Percentiles rank a stretch among this genome's conserved stretches.
Evolutionary conservation across 2,888 invertebrate species (phyloP).

Genomic region (Automeris io): DNA sequence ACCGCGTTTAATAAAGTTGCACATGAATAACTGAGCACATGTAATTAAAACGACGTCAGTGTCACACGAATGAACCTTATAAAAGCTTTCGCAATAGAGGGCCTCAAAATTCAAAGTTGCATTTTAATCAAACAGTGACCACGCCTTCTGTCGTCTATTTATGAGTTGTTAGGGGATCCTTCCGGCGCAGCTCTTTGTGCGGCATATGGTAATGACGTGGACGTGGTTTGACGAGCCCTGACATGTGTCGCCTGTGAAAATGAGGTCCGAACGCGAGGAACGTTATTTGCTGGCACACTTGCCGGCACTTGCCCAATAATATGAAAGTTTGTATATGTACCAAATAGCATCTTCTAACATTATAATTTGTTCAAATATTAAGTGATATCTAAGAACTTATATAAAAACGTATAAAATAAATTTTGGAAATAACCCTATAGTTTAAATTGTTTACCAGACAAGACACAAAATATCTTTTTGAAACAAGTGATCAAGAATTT

Average conservation of each 20-base stretch:
- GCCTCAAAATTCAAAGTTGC: slow-evolving; percentile 46
- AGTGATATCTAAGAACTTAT: neutral
- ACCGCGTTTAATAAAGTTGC: slow-evolving; percentile 43
- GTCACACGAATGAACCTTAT: slow-evolving; percentile 39
- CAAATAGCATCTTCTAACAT: slow-evolving; percentile 9
- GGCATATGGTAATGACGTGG: slow-evolving; percentile 63
- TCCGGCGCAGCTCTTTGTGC: slow-evolving; percentile 48
- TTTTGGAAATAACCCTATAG: too few relatives aligned
- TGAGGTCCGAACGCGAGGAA: slow-evolving; percentile 51
- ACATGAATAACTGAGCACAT: slow-evolving; percentile 49
- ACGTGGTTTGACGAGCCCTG: slow-evolving; percentile 60
- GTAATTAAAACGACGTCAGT: slow-evolving; percentile 58
- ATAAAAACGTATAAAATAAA: too few relatives aligned
- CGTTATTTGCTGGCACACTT: slow-evolving; percentile 26
- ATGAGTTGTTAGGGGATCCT: slow-evolving; percentile 60
- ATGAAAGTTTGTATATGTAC: slow-evolving; percentile 15
- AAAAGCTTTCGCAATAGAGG: slow-evolving; percentile 44
- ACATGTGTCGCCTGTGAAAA: slow-evolving; percentile 65
- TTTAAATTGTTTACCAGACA: too few relatives aligned
- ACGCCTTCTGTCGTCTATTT: slow-evolving; percentile 60
- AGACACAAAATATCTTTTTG: too few relatives aligned
- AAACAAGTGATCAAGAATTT: too few relatives aligned
- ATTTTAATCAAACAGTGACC: slow-evolving; percentile 69
- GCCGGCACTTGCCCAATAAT: slow-evolving; percentile 18
- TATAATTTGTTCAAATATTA: neutral